These are phyloP conservation scores for Setophaga kirtlandii DNA, from an alignment of 2,113 vertebrate species.

Conservation along the genomic window DNA sequence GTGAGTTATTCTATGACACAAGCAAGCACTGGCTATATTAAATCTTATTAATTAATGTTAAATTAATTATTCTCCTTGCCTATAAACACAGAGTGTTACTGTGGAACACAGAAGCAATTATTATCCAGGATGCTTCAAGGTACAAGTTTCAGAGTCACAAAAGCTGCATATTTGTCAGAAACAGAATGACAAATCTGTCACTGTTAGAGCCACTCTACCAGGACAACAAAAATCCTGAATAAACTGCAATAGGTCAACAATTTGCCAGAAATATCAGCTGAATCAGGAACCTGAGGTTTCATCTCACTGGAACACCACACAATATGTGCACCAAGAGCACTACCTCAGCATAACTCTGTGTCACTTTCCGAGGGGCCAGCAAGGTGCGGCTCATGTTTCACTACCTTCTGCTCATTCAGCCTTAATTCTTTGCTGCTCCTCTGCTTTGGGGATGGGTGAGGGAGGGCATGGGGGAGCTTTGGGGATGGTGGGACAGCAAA, in stretches of 20 bases:
- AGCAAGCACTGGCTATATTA: neutral
- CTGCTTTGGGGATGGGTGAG: neutral
- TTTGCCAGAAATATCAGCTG: conserved; percentile 62
- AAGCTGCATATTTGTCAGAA: conserved; percentile 29
- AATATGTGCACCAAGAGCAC: neutral
- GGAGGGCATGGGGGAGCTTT: neutral
- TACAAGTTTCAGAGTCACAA: neutral
- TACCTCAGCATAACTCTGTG: conserved; percentile 39
- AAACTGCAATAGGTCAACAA: conserved; percentile 52
- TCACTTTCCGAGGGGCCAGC: neutral
- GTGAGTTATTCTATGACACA: neutral
- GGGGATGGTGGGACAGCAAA: neutral
- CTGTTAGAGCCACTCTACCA: neutral
- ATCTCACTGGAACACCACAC: conserved; percentile 20
- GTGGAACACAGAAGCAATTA: neutral
- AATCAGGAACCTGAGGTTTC: conserved; percentile 51
- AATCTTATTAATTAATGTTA: conserved; percentile 35
- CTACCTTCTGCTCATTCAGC: neutral
- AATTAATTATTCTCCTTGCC: conserved; percentile 14
- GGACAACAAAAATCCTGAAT: conserved; percentile 35
- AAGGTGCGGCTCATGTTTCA: neutral
- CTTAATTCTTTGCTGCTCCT: neutral
- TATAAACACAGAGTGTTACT: neutral
- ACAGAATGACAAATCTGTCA: conserved; percentile 29
- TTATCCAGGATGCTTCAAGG: neutral